A percentile compares a stretch with the other conserved stretches of the same genome.
These are phyloP conservation scores for Hassar affinis DNA, from an alignment of 2,113 vertebrate genomes.

Conservation along the genomic window DNA sequence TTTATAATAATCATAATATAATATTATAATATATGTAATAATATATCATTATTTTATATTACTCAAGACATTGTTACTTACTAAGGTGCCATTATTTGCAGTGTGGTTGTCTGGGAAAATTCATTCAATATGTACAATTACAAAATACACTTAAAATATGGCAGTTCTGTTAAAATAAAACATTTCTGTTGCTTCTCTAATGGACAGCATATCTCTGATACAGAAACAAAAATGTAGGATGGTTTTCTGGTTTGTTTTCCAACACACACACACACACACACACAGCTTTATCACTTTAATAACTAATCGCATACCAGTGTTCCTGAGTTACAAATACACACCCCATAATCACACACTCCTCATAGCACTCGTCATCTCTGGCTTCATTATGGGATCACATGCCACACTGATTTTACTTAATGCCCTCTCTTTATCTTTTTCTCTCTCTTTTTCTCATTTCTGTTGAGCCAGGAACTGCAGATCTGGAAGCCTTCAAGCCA, in stretches of 20 bases:
- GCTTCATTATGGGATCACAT: neutral
- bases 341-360: conserved; percentile 6
- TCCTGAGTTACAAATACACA: conserved; percentile 1
- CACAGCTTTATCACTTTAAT: neutral
- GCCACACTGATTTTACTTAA: neutral
- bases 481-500: conserved; percentile 43
- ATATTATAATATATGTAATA: too few species aligned
- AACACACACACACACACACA: conserved; percentile 11
- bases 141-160: neutral
- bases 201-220: neutral
- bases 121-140: too few species aligned
- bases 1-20: too few species aligned
- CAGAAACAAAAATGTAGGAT: neutral
- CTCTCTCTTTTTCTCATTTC: neutral
- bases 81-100: neutral
- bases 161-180: neutral
- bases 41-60: too few species aligned
- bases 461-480: conserved; percentile 24
- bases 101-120: too few species aligned
- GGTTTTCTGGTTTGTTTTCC: neutral
- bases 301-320: conserved; percentile 1
- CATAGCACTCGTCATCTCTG: conserved; percentile 4
- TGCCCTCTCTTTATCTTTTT: neutral
- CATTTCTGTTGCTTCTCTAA: conserved; percentile 2
- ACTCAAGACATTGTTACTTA: too few species aligned